phyloP scores from a whole-genome alignment of 2,113 vertebrate genomes.

The Cygnus buccinator region DNA sequence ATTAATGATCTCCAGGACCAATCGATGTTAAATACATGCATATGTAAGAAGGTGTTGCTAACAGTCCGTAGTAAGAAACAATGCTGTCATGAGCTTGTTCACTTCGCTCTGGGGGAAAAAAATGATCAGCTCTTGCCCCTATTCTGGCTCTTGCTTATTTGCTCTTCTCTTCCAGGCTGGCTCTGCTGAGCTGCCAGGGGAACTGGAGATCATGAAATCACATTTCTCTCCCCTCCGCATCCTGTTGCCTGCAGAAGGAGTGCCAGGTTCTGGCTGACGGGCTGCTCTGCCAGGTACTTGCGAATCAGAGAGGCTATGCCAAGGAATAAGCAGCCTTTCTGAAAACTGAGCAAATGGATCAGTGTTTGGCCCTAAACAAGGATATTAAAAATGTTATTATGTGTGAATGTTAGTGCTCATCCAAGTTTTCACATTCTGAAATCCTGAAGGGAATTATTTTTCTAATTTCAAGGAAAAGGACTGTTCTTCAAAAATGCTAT shows the following conservation, averaged over 20 bases:
- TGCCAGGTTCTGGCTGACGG: not conserved
- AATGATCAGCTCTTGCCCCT: not conserved
- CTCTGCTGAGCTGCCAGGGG: not conserved
- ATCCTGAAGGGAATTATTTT: not conserved
- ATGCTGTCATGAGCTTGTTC: not conserved
- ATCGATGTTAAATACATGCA: not conserved
- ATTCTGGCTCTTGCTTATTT: not conserved
- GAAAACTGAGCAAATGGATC: not conserved
- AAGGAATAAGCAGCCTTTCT: not conserved
- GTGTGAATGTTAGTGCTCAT: not conserved
- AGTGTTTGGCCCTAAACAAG: not conserved
- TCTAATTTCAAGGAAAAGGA: not conserved
- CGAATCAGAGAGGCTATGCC: not conserved
- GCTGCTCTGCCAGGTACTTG: not conserved
- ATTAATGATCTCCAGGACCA: not conserved
- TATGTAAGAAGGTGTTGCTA: not conserved
- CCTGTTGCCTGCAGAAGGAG: not conserved
- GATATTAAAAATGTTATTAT: not conserved
- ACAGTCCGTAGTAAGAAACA: not conserved
- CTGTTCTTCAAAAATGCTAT: not conserved
- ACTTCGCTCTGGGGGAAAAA: not conserved
- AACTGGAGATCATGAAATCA: not conserved
- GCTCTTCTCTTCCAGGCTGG: not conserved
- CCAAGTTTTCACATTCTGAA: conserved; percentile 17
- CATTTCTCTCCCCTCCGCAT: not conserved